Conservation (phyloP, 2,113 vertebrate species). For the Isichthys henryi region DNA sequence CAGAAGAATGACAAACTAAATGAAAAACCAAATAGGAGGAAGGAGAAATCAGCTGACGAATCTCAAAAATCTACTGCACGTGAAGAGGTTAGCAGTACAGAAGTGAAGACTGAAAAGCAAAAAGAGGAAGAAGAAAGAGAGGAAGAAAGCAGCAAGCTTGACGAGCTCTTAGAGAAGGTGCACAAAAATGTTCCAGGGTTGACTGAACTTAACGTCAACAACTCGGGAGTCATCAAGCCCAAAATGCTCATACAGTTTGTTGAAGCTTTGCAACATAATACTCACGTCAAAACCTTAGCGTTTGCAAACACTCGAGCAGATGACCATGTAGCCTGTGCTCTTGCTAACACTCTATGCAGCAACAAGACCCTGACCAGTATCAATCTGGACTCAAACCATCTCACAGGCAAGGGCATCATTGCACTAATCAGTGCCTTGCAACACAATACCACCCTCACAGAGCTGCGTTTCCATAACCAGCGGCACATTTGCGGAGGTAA, state of each 20-base stretch:
- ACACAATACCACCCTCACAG: slow-evolving; percentile 66
- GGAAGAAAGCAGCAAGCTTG: slow-evolving; percentile 67
- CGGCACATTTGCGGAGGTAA: slow-evolving; percentile 79
- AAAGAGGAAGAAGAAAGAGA: slow-evolving; percentile 41
- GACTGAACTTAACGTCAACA: slow-evolving; percentile 75
- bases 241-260: slow-evolving; percentile 74
- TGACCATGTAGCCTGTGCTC: slow-evolving; percentile 74
- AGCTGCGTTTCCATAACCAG: slow-evolving; percentile 83
- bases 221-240: slow-evolving; percentile 71
- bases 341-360: slow-evolving; percentile 69
- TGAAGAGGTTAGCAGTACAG: background rate
- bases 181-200: slow-evolving; percentile 65
- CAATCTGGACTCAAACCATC: slow-evolving; percentile 80
- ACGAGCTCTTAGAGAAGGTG: slow-evolving; percentile 71
- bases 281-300: slow-evolving; percentile 62
- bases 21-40: slow-evolving; percentile 14
- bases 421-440: slow-evolving; percentile 76
- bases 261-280: slow-evolving; percentile 73
- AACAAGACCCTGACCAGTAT: slow-evolving; percentile 71
- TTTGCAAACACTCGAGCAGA: slow-evolving; percentile 75
- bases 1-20: slow-evolving; percentile 15
- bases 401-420: slow-evolving; percentile 74
- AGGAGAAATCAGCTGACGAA: background rate
- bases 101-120: background rate
- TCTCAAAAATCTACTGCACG: background rate